Conservation (phyloP, 2,113 vertebrate genomes). For the Thunnus thynnus region DNA sequence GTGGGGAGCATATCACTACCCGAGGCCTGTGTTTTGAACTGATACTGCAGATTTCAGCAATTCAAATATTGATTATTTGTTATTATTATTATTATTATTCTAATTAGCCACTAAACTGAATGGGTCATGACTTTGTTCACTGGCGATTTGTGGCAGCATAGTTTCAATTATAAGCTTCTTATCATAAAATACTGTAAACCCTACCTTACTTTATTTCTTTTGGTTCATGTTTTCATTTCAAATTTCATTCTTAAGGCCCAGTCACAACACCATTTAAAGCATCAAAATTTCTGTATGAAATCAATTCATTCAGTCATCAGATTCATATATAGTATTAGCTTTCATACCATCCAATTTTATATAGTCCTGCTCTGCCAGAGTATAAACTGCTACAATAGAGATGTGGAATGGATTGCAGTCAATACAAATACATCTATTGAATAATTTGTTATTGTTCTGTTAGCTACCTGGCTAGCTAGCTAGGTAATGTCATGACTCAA, state of each 20-base stretch:
- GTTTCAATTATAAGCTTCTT: neutral
- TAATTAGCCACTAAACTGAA: neutral
- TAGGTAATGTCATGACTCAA: too few relatives aligned
- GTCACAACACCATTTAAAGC: too few relatives aligned
- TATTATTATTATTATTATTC: neutral
- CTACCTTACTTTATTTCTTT: too few relatives aligned
- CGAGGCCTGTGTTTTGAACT: constrained; percentile 18
- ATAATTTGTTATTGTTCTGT: neutral
- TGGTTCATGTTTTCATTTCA: too few relatives aligned
- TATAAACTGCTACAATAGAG: neutral
- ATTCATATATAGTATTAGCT: too few relatives aligned
- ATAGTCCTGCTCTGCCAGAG: neutral
- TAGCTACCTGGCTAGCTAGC: neutral
- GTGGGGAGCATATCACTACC: constrained; percentile 45
- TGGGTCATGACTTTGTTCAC: neutral
- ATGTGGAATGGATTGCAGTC: neutral
- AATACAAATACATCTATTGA: neutral
- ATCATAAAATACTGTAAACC: neutral
- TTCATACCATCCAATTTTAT: neutral
- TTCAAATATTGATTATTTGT: neutral
- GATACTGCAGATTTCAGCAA: neutral
- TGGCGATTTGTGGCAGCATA: neutral
- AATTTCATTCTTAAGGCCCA: too few relatives aligned
- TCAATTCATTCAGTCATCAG: too few relatives aligned
- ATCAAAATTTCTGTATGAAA: too few relatives aligned